Base-by-base conservation (phyloP, 1,140 invertebrate genomes). In the Drosophila orena region DNA sequence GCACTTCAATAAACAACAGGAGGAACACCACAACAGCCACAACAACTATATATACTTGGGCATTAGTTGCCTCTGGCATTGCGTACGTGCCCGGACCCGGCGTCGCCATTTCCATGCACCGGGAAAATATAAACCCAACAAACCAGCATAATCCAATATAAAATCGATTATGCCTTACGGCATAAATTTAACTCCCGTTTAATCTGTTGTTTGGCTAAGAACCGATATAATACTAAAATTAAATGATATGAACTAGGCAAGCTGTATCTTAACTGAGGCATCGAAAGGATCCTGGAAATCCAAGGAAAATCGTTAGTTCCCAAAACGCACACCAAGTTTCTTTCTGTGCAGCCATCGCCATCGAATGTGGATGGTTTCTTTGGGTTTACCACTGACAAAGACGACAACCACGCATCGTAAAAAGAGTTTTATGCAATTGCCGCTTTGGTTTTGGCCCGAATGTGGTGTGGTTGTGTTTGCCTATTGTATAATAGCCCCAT, bases 371-470 rank as follows among this genome's bases (percentile, higher is more conserved):
- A 64, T 74, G 42, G 70, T 72, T 72, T 72, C 71, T 65, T 81
- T 77, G 65, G 72, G 59, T 57, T 80, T 64, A 79, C 77, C 77
- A 80, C 69, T 68, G 65, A 74, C 71, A 68, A 75, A 66, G 70
- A 75, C 65, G 77, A 64, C 78, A 70, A 52, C 78, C 70, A 85
- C 76, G 79, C 79, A 88, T 78, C 77, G 80, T 43, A 84, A 76
- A 83, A 83, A 85, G 77, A 75, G 79, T 89, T 88, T 88, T 89
- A 89, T 89, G 84, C 84, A 88, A 88, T 89, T 88, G 84, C 80
- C 58, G 59, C 65, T 71, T 56, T 79, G 70, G 44, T 55, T 70
- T 72, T 54, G 50, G 46, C 58, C 22, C 14, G 44, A 8, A 44
- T 74, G 44, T 37, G 44, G 55, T 71, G 54, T 50, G 53, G 34